Evolutionary conservation across 2,888 invertebrate species (phyloP), one percentile per base, ranked within the genome.

Genomic region (Epiblema foenella): DNA sequence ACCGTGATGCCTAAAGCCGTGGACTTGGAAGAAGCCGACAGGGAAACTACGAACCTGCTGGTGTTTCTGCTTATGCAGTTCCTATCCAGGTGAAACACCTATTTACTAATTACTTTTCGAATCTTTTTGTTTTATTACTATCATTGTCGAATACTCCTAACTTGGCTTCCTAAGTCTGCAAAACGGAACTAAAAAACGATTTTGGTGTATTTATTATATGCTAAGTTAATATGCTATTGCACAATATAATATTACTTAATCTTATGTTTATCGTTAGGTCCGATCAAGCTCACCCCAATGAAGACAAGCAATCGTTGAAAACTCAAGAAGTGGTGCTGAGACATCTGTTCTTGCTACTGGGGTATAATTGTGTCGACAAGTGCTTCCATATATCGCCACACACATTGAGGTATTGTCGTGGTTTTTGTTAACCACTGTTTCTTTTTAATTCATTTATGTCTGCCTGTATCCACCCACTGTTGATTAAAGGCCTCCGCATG

Each of bases 61-160:
- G 97, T 99, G 12, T 98, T 98, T 80, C 94, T 99, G n/a, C 95
- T 99, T 15, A 98, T 99, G 97, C 99, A 99, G 93, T 99, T 99
- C 87, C 94, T 99, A 85, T 98, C 98, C 0, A 89, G 93, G 93
- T 90, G 74, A 94, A 96, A 42, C 11, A 39, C n/a, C n/a, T n/a
- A 39, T 15, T 42, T 15, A 15, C 5, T 11, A 42, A 42, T 15
- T 15, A n/a, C 0, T 29, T 4, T 42, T 46, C 12, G 5, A 42
- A 15, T 1, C 12, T 42, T n/a, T 46, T 46, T 0, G n/a, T 46
- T 46, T 46, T n/a, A 46, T n/a, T n/a, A 8, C 1, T 46, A n/a
- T 46, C 8, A 8, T 46, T 15, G 46, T 46, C 1, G 42, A 42
- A 11, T n/a, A n/a, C 7, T 4, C 46, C 2, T 24, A 4, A 24